These are phyloP conservation scores for Isurus oxyrinchus DNA, from an alignment of 2,113 vertebrate genomes.

Conservation along the genomic window DNA sequence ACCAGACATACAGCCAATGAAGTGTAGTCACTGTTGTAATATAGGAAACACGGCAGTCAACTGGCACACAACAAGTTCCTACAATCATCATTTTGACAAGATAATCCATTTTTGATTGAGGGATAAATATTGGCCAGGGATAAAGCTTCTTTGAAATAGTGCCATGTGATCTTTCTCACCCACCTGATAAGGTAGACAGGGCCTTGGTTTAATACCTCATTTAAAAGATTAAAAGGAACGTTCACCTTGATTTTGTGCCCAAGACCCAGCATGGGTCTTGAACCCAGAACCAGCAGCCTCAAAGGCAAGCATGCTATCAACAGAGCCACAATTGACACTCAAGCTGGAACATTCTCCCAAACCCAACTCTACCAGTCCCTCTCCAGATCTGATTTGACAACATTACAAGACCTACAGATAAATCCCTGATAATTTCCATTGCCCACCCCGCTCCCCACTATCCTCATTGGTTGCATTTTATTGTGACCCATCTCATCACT, in stretches of 20 bases:
- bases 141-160: too few species aligned
- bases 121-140: background rate
- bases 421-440: background rate
- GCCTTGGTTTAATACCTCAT: too few species aligned
- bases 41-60: background rate
- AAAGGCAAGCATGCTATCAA: background rate
- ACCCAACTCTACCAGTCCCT: background rate
- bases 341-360: background rate
- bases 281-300: background rate
- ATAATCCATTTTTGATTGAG: too few species aligned
- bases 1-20: too few species aligned
- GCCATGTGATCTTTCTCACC: background rate
- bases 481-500: background rate
- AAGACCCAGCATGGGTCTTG: background rate
- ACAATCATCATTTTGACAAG: too few species aligned
- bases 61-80: too few species aligned
- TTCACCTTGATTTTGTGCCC: background rate
- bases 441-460: background rate
- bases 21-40: too few species aligned
- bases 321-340: too few species aligned
- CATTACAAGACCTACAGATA: too few species aligned
- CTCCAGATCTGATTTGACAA: background rate
- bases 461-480: background rate
- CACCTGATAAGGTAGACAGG: background rate
- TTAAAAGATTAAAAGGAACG: too few species aligned